Percentiles rank a stretch among this genome's conserved stretches.
Conservation (phyloP, 1,140 invertebrate species). For the Pteromalus puparum region DNA sequence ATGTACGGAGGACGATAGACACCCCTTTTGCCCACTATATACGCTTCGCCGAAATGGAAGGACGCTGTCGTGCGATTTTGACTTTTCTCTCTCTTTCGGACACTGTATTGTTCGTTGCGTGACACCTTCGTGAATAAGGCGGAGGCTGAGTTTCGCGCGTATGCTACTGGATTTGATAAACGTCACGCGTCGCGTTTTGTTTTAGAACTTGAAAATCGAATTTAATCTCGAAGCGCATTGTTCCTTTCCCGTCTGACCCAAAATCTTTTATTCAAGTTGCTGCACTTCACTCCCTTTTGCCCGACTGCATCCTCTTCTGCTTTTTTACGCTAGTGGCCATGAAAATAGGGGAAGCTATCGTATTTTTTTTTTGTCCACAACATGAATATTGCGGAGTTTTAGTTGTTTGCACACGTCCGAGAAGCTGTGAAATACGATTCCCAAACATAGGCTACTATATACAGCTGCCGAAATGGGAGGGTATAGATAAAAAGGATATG, state of each 20-base stretch:
- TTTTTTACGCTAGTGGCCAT: not conserved
- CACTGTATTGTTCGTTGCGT: not conserved
- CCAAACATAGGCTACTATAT: conserved; percentile 11
- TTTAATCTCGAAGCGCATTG: too few species aligned
- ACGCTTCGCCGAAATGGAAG: not conserved
- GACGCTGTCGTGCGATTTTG: not conserved
- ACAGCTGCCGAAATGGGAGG: not conserved
- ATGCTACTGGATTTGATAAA: too few species aligned
- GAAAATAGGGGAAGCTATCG: not conserved
- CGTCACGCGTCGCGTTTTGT: too few species aligned
- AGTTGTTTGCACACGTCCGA: conserved; percentile 32
- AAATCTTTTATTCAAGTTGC: too few species aligned
- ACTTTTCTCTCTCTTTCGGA: not conserved
- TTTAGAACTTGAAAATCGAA: too few species aligned
- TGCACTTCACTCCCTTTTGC: too few species aligned
- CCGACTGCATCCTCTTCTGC: not conserved
- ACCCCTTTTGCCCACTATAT: not conserved
- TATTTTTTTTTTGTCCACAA: not conserved
- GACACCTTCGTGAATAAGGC: not conserved
- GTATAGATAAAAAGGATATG: not conserved
- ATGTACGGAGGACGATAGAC: not conserved
- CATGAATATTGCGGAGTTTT: conserved; percentile 18
- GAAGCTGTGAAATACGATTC: conserved; percentile 27
- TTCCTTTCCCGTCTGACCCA: too few species aligned
- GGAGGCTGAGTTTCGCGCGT: too few species aligned